These are phyloP conservation scores for Drosophila macrospina DNA, from an alignment of 2,888 invertebrate species.

Conservation along the genomic window DNA sequence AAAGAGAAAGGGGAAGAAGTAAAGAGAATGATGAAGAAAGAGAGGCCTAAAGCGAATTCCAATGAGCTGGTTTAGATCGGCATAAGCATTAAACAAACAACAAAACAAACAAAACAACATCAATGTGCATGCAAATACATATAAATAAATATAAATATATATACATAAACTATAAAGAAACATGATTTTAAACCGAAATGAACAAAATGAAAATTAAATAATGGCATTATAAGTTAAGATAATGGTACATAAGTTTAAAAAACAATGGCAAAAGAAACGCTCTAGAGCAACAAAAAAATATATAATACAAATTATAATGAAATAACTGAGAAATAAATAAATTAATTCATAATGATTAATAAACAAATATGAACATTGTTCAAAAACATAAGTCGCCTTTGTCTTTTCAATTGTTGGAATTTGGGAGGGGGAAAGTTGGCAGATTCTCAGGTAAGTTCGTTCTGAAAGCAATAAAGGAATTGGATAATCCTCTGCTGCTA, in stretches of 20 bases:
- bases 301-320: conserved; percentile 78
- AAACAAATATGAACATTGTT: conserved; percentile 84
- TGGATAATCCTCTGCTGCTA: too few relatives aligned
- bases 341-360: conserved; percentile 82
- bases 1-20: neutral
- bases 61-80: conserved; percentile 53
- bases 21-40: neutral
- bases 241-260: conserved; percentile 81
- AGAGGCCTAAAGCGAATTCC: conserved; percentile 48
- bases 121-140: conserved; percentile 41
- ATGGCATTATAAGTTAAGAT: conserved; percentile 77
- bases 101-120: conserved; percentile 47
- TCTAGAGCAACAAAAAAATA: conserved; percentile 76
- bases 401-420: conserved; percentile 8
- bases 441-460: neutral
- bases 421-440: too few relatives aligned
- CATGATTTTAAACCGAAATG: conserved; percentile 71
- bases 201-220: conserved; percentile 62
- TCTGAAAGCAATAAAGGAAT: neutral
- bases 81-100: conserved; percentile 35
- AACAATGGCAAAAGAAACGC: conserved; percentile 85
- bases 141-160: conserved; percentile 32
- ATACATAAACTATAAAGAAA: conserved; percentile 63
- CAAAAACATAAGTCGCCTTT: conserved; percentile 65
- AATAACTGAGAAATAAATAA: conserved; percentile 81